Conservation (phyloP, 2,797 vertebrate species). For the Carcharodon carcharias region DNA sequence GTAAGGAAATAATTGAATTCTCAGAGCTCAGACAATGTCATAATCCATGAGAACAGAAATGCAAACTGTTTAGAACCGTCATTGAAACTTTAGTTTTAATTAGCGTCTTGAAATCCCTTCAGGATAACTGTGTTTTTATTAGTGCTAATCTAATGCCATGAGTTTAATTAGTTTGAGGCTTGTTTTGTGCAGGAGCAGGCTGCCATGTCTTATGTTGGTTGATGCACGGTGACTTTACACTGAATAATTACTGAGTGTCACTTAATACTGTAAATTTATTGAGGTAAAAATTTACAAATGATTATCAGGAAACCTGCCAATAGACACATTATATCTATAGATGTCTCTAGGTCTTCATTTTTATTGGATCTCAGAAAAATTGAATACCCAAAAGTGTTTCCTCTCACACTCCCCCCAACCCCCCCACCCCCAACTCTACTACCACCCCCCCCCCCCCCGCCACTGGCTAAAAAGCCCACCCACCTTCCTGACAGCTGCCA, state of each 20-base stretch:
- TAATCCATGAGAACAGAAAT: background rate
- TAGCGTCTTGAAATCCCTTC: background rate
- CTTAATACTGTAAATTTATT: background rate
- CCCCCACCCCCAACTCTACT: too few species aligned
- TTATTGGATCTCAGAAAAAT: background rate
- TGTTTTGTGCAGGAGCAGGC: background rate
- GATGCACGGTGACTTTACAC: background rate
- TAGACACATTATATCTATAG: background rate
- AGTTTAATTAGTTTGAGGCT: background rate
- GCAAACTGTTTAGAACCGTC: slow-evolving; percentile 1
- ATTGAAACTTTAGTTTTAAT: slow-evolving; percentile 2
- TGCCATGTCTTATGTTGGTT: background rate
- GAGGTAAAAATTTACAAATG: background rate
- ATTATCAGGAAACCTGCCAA: background rate
- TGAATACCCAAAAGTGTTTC: background rate
- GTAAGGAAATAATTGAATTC: background rate
- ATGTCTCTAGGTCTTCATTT: background rate
- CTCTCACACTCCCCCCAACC: background rate
- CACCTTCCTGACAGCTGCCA: too few species aligned
- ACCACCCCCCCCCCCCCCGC: too few species aligned
- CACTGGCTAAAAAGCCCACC: too few species aligned
- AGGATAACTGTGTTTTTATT: background rate
- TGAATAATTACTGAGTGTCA: background rate
- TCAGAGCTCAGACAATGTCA: background rate
- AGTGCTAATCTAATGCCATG: background rate